phyloP scores from a whole-genome alignment of 2,113 vertebrate species.

The Semicossyphus pulcher region DNA sequence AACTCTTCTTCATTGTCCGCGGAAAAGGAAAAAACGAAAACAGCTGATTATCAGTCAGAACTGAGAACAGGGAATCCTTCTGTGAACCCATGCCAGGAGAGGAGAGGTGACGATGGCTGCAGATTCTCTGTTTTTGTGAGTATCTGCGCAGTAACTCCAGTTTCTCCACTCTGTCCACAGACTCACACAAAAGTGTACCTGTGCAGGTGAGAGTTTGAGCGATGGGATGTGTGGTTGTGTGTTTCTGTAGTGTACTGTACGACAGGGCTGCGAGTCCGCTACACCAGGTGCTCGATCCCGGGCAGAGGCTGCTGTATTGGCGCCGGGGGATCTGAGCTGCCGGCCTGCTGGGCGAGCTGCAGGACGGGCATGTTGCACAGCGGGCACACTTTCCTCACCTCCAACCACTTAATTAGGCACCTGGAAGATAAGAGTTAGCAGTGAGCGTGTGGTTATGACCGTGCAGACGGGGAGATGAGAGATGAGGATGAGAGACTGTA shows the following conservation, averaged over 20 bases:
- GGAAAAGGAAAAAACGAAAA: slow-evolving; percentile 37
- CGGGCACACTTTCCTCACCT: slow-evolving; percentile 98
- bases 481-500: neutral
- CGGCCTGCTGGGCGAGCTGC: slow-evolving; percentile 94
- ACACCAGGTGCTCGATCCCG: slow-evolving; percentile 94
- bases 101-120: slow-evolving; percentile 38
- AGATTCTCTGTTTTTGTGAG: slow-evolving; percentile 45
- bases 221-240: slow-evolving; percentile 29
- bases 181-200: slow-evolving; percentile 65
- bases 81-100: slow-evolving; percentile 52
- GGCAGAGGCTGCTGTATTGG: slow-evolving; percentile 90
- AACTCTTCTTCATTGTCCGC: slow-evolving; percentile 66
- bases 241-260: slow-evolving; percentile 38
- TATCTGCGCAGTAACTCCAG: slow-evolving; percentile 53
- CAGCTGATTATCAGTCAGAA: slow-evolving; percentile 38
- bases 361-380: slow-evolving; percentile 98
- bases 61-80: slow-evolving; percentile 51
- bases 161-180: slow-evolving; percentile 44
- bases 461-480: neutral
- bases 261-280: slow-evolving; percentile 59
- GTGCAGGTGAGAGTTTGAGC: slow-evolving; percentile 63
- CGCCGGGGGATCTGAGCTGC: slow-evolving; percentile 83
- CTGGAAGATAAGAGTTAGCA: slow-evolving; percentile 72
- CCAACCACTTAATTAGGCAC: slow-evolving; percentile 99
- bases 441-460: neutral